Base-by-base conservation (phyloP, 2,113 vertebrate genomes). In the Amphiprion ocellaris region DNA sequence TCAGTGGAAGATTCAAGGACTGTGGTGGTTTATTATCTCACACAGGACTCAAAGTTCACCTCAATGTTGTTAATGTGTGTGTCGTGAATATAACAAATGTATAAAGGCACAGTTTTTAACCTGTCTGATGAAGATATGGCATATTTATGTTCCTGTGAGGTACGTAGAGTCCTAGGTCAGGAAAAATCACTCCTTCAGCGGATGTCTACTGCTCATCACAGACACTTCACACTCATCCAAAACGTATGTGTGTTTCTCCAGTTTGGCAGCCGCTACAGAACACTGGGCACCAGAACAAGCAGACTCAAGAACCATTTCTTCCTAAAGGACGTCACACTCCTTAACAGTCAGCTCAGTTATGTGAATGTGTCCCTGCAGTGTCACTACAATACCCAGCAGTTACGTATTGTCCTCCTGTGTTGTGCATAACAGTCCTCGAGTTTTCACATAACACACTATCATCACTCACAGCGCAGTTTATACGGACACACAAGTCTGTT, bases 291-390 rank as follows among this genome's bases (percentile, higher is more conserved):
- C 58, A 65, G 64, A 83, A 60, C 73, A 81, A 74, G 50, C 77
- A 63, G 54, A 58, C 50, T 21, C 23, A 52, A 70, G n/a, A 41
- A 26, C 6, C 15, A 56, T 37, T 55, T 74, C 44, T 54, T 66
- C 60, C 58, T 69, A 68, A 33, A 70, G 59, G 73, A 78, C 44
- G 55, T 72, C 54, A 58, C 75, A 79, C 77, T 70, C 72, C 56
- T 6, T 4, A 77, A 73, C 72, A 74, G 58, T 21, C 30, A 17
- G 26, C 12, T 73, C 30, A 6, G 30, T 30, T 30, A 30, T 30
- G 4, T 30, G 30, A 30, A 61, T 10, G 9, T 61, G 15, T 65
- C 59, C 60, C 54, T 4, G 15, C 10, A 47, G 24, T 17, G 33
- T 15, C 41, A 3, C 12, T 44, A 9, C 41, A 44, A 15, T 15